phyloP scores from a whole-genome alignment of 1,140 invertebrate species.

The Bursaphelenchus mucronatus region DNA sequence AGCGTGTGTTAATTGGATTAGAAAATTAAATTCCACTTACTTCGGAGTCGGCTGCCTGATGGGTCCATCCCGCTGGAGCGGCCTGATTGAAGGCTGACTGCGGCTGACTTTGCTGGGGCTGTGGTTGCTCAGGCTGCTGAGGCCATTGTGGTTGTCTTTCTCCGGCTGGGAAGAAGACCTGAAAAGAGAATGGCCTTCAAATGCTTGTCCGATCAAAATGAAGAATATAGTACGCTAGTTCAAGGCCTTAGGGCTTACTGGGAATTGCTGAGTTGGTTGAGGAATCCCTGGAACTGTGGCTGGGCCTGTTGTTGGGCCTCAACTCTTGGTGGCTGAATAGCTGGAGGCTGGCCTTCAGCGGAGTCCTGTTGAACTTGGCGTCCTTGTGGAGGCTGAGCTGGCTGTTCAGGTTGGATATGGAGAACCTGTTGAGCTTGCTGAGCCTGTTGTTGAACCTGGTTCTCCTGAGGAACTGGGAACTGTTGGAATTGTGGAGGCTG shows the following conservation, averaged over 20 bases:
- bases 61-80: background rate
- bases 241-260: background rate
- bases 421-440: constrained; percentile 24
- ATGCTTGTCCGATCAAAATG: constrained; percentile 30
- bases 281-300: constrained; percentile 23
- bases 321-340: constrained; percentile 20
- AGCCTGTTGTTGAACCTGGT: constrained; percentile 18
- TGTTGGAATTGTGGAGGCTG: constrained; percentile 17
- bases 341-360: background rate
- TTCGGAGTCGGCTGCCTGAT: too few relatives aligned
- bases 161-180: constrained; percentile 13
- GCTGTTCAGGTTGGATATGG: background rate
- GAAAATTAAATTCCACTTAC: too few relatives aligned
- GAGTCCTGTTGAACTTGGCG: constrained; percentile 10
- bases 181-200: constrained; percentile 28
- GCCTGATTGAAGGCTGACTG: background rate
- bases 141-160: constrained; percentile 16
- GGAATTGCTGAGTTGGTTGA: constrained; percentile 17
- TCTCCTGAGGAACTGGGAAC: constrained; percentile 4
- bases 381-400: background rate
- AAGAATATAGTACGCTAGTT: constrained; percentile 11
- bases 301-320: constrained; percentile 18
- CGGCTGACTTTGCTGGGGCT: background rate
- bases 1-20: too few relatives aligned
- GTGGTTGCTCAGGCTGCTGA: background rate